phyloP scores from a whole-genome alignment of 2,797 vertebrate species.

The Stomatorhinus walkeri region DNA sequence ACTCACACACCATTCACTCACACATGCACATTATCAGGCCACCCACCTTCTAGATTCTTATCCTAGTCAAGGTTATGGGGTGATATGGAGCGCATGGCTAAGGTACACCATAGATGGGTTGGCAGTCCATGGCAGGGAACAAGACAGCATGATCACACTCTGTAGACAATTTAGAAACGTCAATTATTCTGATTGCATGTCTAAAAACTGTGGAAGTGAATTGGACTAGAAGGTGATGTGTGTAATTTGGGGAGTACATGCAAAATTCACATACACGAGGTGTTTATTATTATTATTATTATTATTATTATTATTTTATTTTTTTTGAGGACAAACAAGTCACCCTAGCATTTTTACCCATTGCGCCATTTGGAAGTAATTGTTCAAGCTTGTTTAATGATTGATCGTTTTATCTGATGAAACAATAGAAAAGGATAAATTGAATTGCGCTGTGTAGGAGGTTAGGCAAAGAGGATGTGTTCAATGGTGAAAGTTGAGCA shows the following conservation, averaged over 20 bases:
- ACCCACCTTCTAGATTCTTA: not conserved
- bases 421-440: not conserved
- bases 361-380: not conserved
- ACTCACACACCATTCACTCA: not conserved
- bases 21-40: not conserved
- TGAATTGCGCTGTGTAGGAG: not conserved
- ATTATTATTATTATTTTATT: not conserved
- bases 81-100: not conserved
- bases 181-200: not conserved
- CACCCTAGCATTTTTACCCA: not conserved
- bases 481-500: not conserved
- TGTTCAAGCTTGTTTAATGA: conserved; percentile 12
- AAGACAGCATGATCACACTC: not conserved
- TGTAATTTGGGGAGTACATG: too few species aligned
- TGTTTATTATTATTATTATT: not conserved
- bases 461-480: not conserved
- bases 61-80: not conserved
- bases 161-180: not conserved
- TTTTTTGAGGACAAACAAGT: not conserved
- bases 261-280: too few species aligned
- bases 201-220: not conserved
- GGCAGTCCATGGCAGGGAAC: not conserved
- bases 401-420: conserved; percentile 14
- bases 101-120: not conserved
- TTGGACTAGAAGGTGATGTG: too few species aligned